A percentile compares a stretch with the other conserved stretches of the same genome.
phyloP scores from a whole-genome alignment of 2,113 vertebrate genomes.

The Martes martes region DNA sequence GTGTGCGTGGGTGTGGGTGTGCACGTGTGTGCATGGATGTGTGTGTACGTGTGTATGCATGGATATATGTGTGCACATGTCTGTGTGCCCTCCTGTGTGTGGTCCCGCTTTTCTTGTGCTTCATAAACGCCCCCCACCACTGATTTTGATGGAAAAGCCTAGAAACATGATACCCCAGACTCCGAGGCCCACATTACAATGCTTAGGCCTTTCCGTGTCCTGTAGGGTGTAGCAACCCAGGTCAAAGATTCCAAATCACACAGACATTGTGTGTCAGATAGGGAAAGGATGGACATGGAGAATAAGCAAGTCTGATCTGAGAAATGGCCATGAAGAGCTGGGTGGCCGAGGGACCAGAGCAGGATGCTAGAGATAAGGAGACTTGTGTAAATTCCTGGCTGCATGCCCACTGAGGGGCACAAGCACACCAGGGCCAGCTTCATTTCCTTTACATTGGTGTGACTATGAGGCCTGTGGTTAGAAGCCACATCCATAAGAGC shows the following conservation, averaged over 20 bases:
- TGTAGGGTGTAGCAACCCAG: background rate
- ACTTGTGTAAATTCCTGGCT: accelerated
- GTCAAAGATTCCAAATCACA: background rate
- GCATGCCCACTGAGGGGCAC: background rate
- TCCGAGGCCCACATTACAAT: background rate
- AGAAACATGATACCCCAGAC: background rate
- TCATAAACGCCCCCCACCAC: accelerated
- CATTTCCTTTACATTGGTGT: background rate
- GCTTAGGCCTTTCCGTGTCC: accelerated
- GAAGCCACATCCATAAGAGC: background rate
- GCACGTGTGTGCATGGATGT: background rate
- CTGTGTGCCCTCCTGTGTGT: accelerated
- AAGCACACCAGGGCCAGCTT: background rate
- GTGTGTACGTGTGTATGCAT: background rate
- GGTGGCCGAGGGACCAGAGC: background rate
- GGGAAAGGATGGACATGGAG: accelerated
- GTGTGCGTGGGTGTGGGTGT: too few relatives aligned
- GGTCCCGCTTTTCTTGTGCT: background rate
- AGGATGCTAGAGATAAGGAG: background rate
- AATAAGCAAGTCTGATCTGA: accelerated
- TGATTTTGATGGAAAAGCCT: background rate
- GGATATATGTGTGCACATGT: background rate
- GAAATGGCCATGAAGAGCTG: accelerated
- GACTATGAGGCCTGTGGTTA: background rate
- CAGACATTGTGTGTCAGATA: accelerated